A percentile compares a stretch with the other conserved stretches of the same genome.
These are phyloP conservation scores for Asarcornis scutulata DNA, from an alignment of 2,113 vertebrate genomes.

Conservation along the genomic window DNA sequence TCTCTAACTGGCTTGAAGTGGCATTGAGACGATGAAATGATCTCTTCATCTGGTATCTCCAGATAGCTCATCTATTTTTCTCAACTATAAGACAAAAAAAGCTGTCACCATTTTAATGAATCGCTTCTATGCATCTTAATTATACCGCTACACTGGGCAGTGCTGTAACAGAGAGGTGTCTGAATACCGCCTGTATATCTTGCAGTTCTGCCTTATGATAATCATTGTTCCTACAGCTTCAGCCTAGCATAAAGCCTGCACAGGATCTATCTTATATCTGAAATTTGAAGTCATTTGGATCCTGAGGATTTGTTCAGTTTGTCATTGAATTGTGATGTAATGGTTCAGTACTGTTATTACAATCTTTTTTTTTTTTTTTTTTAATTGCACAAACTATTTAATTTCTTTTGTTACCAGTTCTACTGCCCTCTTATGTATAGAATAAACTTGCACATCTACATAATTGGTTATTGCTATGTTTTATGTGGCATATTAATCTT, in stretches of 20 bases:
- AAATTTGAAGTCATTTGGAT: neutral
- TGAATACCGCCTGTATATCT: neutral
- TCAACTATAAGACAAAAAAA: neutral
- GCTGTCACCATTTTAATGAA: neutral
- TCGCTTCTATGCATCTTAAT: neutral
- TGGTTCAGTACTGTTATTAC: neutral
- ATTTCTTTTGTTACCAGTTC: neutral
- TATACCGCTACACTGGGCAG: neutral
- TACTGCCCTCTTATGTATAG: neutral
- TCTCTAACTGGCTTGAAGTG: neutral
- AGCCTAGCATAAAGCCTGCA: neutral
- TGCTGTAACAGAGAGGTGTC: neutral
- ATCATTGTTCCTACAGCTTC: neutral
- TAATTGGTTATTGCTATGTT: neutral
- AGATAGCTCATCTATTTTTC: slow-evolving; percentile 1
- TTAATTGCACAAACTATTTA: neutral
- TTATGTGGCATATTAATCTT: neutral
- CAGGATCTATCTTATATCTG: neutral
- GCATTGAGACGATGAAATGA: neutral
- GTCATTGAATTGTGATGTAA: neutral
- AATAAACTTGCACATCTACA: neutral
- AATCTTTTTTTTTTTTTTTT: neutral
- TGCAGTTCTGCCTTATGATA: neutral
- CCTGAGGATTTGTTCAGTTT: neutral
- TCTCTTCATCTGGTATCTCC: neutral